phyloP scores from a whole-genome alignment of 2,113 vertebrate genomes.

The Vombatus ursinus region DNA sequence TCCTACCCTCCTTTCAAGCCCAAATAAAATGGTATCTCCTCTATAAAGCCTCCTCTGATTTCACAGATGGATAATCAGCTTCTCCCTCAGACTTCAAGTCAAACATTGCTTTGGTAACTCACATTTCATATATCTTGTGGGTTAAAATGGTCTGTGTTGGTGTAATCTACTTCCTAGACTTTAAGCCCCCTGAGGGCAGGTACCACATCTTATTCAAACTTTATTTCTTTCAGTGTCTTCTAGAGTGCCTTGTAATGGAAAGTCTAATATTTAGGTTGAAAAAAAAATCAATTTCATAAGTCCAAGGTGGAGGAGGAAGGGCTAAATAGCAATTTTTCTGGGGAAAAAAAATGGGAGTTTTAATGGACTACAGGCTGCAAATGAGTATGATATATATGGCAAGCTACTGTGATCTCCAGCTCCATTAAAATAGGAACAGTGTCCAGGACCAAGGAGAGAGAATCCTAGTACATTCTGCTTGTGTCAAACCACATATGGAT shows the following conservation, averaged over 20 bases:
- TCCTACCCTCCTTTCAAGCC: not conserved
- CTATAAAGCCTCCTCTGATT: not conserved
- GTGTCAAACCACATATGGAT: not conserved
- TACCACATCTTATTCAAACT: not conserved
- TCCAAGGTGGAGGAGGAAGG: not conserved
- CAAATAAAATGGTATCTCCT: not conserved
- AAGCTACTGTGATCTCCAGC: not conserved
- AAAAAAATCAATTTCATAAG: not conserved
- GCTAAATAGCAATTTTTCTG: not conserved
- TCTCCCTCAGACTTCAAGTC: not conserved
- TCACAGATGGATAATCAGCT: not conserved
- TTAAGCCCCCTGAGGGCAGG: not conserved
- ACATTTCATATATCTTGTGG: not conserved
- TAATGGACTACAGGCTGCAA: not conserved
- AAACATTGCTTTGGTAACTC: not conserved
- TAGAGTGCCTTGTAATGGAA: not conserved
- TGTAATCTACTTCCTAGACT: not conserved
- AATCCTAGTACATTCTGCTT: not conserved
- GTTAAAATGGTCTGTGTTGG: not conserved
- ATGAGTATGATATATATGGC: not conserved
- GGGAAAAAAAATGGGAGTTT: not conserved
- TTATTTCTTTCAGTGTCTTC: not conserved
- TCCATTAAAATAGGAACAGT: not conserved
- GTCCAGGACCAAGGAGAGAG: not conserved
- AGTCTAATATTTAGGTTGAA: not conserved